A percentile compares a stretch with the other conserved stretches of the same genome.
These are phyloP conservation scores for Drosophila setifemur DNA, from an alignment of 1,140 invertebrate species.

Conservation along the genomic window DNA sequence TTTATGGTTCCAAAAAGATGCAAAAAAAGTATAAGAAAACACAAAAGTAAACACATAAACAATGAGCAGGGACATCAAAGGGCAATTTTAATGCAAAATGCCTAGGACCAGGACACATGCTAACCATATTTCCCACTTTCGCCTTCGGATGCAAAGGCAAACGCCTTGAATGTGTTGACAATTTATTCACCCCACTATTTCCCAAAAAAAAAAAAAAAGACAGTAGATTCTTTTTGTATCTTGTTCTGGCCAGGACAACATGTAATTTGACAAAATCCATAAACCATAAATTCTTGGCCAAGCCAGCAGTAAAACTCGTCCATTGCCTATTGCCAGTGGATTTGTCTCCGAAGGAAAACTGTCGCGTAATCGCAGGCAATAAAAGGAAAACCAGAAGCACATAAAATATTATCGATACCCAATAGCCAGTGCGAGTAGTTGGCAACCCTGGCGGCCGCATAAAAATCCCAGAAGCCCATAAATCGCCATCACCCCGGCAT, in stretches of 20 bases:
- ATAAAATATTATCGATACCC: slow-evolving; percentile 76
- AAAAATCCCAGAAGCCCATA: slow-evolving; percentile 64
- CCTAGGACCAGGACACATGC: slow-evolving; percentile 39
- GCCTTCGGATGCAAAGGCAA: slow-evolving; percentile 9
- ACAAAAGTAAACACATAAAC: slow-evolving; percentile 64
- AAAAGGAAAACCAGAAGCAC: slow-evolving; percentile 50
- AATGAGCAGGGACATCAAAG: slow-evolving; percentile 62
- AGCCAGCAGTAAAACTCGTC: slow-evolving; percentile 55
- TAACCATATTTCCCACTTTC: slow-evolving; percentile 7
- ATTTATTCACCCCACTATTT: slow-evolving; percentile 56
- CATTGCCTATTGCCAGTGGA: slow-evolving; percentile 57
- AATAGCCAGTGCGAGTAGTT: slow-evolving; percentile 31
- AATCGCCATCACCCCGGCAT: slow-evolving; percentile 62
- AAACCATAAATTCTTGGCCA: slow-evolving; percentile 71
- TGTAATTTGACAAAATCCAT: slow-evolving; percentile 78
- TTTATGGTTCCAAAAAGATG: slow-evolving; percentile 50
- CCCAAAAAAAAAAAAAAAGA: slow-evolving; percentile 52
- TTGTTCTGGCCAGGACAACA: slow-evolving; percentile 24
- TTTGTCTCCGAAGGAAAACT: slow-evolving; percentile 38
- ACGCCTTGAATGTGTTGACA: slow-evolving; percentile 63
- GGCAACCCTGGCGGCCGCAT: slow-evolving; percentile 36
- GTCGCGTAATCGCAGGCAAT: slow-evolving; percentile 65
- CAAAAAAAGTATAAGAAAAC: slow-evolving; percentile 1
- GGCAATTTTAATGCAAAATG: slow-evolving; percentile 71
- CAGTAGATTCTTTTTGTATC: too few species aligned